phyloP scores from a whole-genome alignment of 1,140 invertebrate genomes.

The Bombus superbus region DNA sequence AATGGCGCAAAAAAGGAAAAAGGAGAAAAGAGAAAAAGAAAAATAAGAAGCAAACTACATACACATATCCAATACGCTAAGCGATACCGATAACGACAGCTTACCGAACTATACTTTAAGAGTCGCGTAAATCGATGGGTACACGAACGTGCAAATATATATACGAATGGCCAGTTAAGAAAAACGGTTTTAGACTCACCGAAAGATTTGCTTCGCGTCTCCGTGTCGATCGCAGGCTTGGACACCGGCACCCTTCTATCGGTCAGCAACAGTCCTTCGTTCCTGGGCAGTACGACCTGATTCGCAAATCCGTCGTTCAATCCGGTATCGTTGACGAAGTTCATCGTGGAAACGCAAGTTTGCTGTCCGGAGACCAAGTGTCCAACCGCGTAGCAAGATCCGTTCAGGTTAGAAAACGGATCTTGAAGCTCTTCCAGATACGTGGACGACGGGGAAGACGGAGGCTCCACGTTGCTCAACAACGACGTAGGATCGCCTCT shows the following conservation, averaged over 20 bases:
- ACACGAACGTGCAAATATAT: fast-evolving
- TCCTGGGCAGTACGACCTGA: slow-evolving; percentile 76
- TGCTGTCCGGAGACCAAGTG: slow-evolving; percentile 74
- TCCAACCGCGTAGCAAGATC: slow-evolving; percentile 74
- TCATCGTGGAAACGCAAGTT: slow-evolving; percentile 11
- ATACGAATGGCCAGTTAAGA: background rate
- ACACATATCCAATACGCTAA: too few relatives aligned
- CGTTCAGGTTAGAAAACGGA: slow-evolving; percentile 57
- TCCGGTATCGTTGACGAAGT: background rate
- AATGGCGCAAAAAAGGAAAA: too few relatives aligned
- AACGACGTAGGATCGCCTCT: slow-evolving; percentile 77
- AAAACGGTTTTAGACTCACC: slow-evolving; percentile 51
- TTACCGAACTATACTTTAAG: too few relatives aligned
- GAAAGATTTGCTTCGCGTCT: slow-evolving; percentile 62
- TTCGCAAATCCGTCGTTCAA: slow-evolving; percentile 63
- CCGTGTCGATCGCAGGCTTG: slow-evolving; percentile 8
- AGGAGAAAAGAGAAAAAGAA: too few relatives aligned
- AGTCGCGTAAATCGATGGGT: too few relatives aligned
- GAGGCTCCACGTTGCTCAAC: slow-evolving; percentile 36
- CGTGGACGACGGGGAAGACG: slow-evolving; percentile 51
- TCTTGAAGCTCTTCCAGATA: slow-evolving; percentile 67
- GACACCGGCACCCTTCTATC: slow-evolving; percentile 54
- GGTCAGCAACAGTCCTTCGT: slow-evolving; percentile 74
- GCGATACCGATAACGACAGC: too few relatives aligned
- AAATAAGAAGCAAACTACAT: too few relatives aligned